Evolutionary conservation across 2,797 vertebrate species (phyloP).

Genomic region (Takifugu ocellatus): DNA sequence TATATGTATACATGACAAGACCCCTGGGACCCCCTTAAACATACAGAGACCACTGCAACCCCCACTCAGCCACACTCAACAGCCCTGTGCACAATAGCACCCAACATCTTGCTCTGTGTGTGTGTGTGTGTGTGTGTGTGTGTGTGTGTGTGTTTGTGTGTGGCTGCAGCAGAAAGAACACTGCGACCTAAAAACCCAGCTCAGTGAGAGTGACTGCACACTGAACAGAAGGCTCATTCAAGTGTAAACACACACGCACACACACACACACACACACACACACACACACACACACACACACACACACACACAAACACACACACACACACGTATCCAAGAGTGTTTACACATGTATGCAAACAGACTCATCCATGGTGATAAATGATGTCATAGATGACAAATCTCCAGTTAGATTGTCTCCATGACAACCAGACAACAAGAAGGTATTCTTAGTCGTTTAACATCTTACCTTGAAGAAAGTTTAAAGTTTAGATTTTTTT

Average conservation of each 20-base stretch:
- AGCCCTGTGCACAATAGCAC: conserved; percentile 42
- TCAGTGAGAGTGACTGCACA: conserved; percentile 62
- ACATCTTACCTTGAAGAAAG: too few species aligned
- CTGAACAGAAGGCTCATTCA: conserved; percentile 72
- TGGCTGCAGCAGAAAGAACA: conserved; percentile 61
- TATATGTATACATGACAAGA: conserved; percentile 55
- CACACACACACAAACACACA: conserved; percentile 6
- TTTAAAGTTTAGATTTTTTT: too few species aligned
- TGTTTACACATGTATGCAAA: conserved; percentile 21
- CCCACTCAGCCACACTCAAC: conserved; percentile 39
- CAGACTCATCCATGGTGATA: neutral
- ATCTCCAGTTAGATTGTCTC: neutral
- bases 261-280: conserved; percentile 7
- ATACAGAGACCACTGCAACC: conserved; percentile 28
- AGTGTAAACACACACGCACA: conserved; percentile 53
- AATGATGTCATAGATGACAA: neutral
- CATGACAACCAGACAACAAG: neutral
- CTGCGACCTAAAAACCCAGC: conserved; percentile 75
- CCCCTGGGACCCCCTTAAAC: conserved; percentile 57
- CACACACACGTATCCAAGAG: conserved; percentile 4
- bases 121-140: conserved; percentile 14
- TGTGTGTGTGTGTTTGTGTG: conserved; percentile 26
- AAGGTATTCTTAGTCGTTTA: too few species aligned
- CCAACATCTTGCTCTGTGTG: conserved; percentile 52
- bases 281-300: conserved; percentile 25